Evolutionary conservation across 2,113 vertebrate genomes (phyloP).

Genomic region (Caranx melampygus): DNA sequence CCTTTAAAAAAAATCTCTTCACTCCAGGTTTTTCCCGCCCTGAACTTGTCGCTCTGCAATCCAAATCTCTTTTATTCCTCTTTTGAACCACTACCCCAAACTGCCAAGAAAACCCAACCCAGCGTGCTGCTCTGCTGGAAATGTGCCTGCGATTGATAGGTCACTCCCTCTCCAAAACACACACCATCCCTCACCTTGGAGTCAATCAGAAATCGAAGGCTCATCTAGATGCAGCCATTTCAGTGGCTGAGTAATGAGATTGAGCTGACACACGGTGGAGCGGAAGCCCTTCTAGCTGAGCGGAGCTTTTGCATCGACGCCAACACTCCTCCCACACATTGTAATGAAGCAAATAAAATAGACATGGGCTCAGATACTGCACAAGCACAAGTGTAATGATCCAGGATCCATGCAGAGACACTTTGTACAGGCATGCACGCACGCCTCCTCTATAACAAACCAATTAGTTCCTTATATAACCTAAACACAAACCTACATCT

Average conservation of each 20-base stretch:
- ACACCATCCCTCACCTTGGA: slow-evolving; percentile 38
- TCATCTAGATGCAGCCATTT: slow-evolving; percentile 27
- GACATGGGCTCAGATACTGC: slow-evolving; percentile 22
- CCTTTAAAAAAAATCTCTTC: not conserved
- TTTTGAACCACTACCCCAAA: slow-evolving; percentile 23
- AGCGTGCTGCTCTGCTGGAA: slow-evolving; percentile 49
- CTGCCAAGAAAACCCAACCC: slow-evolving; percentile 20
- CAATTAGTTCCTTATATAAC: slow-evolving; percentile 64
- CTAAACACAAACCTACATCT: slow-evolving; percentile 43
- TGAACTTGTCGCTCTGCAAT: not conserved
- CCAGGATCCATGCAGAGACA: slow-evolving; percentile 28
- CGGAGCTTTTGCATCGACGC: slow-evolving; percentile 20
- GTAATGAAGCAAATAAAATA: slow-evolving; percentile 47
- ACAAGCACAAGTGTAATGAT: slow-evolving; percentile 49
- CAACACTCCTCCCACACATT: slow-evolving; percentile 55
- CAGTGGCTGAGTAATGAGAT: slow-evolving; percentile 42
- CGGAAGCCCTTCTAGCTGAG: slow-evolving; percentile 15
- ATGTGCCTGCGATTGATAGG: slow-evolving; percentile 21
- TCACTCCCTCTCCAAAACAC: slow-evolving; percentile 1
- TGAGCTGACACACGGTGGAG: slow-evolving; percentile 20
- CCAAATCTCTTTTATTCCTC: slow-evolving; percentile 14
- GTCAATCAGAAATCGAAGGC: slow-evolving; percentile 55
- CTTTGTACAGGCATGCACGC: slow-evolving; percentile 34
- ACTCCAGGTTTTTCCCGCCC: not conserved
- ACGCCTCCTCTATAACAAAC: slow-evolving; percentile 43